A percentile compares a stretch with the other conserved stretches of the same genome.
Evolutionary conservation across 2,797 vertebrate species (phyloP).

Genomic region (Orestias chungarensis): DNA sequence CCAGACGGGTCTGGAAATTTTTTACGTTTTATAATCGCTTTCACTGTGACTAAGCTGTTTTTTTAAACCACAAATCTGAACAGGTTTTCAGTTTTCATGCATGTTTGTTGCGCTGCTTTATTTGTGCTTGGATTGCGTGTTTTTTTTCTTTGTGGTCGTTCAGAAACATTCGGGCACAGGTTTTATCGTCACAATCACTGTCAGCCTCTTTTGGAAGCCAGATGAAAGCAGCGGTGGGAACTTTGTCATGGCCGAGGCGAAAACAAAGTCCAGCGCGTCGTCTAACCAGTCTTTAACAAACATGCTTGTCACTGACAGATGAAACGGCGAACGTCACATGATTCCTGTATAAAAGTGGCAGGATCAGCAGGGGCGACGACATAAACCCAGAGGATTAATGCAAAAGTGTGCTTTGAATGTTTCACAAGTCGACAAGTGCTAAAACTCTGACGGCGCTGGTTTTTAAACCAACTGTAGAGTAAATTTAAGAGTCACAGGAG

Average conservation of each 20-base stretch:
- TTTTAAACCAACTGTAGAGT: slow-evolving; percentile 15
- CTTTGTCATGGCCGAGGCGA: slow-evolving; percentile 37
- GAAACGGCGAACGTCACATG: slow-evolving; percentile 38
- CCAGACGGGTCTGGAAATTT: background rate
- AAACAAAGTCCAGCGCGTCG: slow-evolving; percentile 43
- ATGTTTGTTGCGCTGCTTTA: background rate
- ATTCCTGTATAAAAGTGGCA: slow-evolving; percentile 23
- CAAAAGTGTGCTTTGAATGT: background rate
- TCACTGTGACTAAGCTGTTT: background rate
- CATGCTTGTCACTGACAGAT: slow-evolving; percentile 38
- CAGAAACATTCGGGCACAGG: slow-evolving; percentile 17
- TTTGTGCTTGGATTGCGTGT: background rate
- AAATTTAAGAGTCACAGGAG: slow-evolving; percentile 21
- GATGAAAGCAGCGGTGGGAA: slow-evolving; percentile 48
- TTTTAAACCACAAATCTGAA: background rate
- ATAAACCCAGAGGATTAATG: background rate
- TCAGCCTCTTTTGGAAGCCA: slow-evolving; percentile 27
- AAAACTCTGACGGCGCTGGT: background rate
- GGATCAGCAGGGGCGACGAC: slow-evolving; percentile 13
- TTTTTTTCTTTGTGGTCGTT: background rate
- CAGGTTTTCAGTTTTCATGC: background rate
- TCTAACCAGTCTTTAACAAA: slow-evolving; percentile 44
- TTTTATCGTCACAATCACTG: slow-evolving; percentile 19
- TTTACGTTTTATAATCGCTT: background rate
- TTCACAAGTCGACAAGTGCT: background rate